Evolutionary conservation across 37 sponge, comb jelly and placozoan species (phyloP).

Genomic region (Ianthella basta): DNA sequence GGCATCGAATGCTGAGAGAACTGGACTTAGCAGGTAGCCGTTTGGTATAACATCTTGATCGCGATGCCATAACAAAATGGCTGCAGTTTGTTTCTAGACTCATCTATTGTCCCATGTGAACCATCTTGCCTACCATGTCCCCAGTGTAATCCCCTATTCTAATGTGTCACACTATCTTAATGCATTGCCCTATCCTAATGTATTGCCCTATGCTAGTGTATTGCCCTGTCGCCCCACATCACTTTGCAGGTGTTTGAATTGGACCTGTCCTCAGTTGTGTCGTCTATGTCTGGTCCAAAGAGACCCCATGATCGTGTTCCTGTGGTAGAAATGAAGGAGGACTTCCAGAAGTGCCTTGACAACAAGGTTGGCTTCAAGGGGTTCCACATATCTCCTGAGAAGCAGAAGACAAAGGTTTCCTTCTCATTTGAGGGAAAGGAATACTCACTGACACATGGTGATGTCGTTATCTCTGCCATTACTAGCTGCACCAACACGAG

Average conservation of each 20-base stretch:
- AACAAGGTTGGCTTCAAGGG: conserved; percentile 94
- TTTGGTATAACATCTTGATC: no score
- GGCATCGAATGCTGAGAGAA: no score
- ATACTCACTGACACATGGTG: conserved; percentile 80
- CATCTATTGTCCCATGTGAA: no score
- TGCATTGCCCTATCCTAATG: no score
- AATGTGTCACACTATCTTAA: no score
- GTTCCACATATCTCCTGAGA: conserved; percentile 52
- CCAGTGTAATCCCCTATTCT: no score
- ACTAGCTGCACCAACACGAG: conserved; percentile 97
- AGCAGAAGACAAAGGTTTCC: conserved; percentile 35
- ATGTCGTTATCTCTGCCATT: conserved; percentile 91
- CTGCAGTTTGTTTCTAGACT: neutral
- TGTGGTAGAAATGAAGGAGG: conserved; percentile 83
- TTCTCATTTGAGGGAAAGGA: conserved; percentile 74
- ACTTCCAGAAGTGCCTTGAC: conserved; percentile 80
- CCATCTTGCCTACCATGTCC: no score
- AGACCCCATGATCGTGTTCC: conserved; percentile 89
- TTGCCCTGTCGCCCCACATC: no score
- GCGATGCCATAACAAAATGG: neutral
- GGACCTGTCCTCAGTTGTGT: conserved; percentile 77
- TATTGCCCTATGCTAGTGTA: no score
- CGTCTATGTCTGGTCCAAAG: conserved; percentile 91
- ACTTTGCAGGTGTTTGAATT: conserved; percentile 59
- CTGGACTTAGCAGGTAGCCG: no score